A percentile compares a stretch with the other conserved stretches of the same genome.
phyloP scores from a whole-genome alignment of 2,797 vertebrate species.

The Cyprinella venusta region DNA sequence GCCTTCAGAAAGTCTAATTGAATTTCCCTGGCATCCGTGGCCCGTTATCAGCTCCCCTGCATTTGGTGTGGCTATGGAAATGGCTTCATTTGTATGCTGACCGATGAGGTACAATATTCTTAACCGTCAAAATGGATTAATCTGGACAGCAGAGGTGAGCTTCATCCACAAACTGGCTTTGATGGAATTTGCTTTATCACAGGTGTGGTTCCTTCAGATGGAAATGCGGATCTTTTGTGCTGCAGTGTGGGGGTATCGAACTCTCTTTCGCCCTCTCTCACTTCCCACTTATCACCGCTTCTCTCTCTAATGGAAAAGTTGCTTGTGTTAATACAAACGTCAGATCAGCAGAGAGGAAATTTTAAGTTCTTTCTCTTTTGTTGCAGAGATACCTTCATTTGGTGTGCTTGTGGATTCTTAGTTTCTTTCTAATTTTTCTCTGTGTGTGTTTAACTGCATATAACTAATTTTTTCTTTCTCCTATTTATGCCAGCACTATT shows the following conservation, averaged over 20 bases:
- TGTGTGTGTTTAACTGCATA: not conserved
- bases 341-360: constrained; percentile 18
- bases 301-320: constrained; percentile 45
- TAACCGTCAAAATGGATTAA: constrained; percentile 60
- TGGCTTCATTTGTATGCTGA: constrained; percentile 62
- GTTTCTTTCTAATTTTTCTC: not conserved
- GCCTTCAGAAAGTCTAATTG: constrained; percentile 60
- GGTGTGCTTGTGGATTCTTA: not conserved
- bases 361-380: constrained; percentile 20
- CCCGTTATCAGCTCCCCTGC: constrained; percentile 50
- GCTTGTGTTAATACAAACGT: constrained; percentile 20
- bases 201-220: constrained; percentile 29
- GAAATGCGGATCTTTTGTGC: constrained; percentile 43
- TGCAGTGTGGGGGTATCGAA: not conserved
- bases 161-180: constrained; percentile 48
- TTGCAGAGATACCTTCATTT: constrained; percentile 11
- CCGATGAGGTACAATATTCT: constrained; percentile 58
- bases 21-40: constrained; percentile 55
- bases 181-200: constrained; percentile 51
- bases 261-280: not conserved
- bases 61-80: constrained; percentile 58
- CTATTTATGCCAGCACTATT: constrained; percentile 1
- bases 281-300: not conserved
- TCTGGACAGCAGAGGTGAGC: constrained; percentile 35
- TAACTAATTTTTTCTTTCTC: not conserved